phyloP scores from a whole-genome alignment of 2,888 invertebrate species.

The Rosalia funebris region DNA sequence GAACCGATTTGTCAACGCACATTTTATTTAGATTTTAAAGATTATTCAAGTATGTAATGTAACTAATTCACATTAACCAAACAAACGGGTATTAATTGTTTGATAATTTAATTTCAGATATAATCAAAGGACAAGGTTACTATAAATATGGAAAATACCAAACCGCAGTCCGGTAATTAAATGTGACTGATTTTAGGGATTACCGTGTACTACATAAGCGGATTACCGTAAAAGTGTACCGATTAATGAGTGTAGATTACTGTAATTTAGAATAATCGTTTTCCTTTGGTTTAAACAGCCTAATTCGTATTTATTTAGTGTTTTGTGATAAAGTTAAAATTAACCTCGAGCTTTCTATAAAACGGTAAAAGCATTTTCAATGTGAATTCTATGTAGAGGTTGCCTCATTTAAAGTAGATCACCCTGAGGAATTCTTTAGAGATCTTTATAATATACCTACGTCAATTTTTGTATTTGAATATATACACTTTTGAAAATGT shows the following conservation, averaged over 20 bases:
- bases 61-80: not conserved
- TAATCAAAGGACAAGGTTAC: not conserved
- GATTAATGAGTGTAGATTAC: not conserved
- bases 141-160: not conserved
- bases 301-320: too few species aligned
- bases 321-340: too few species aligned
- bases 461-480: too few species aligned
- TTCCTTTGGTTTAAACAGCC: too few species aligned
- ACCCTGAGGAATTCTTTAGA: too few species aligned
- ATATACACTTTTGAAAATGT: too few species aligned
- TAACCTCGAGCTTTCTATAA: too few species aligned
- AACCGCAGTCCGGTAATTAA: not conserved
- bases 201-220: not conserved
- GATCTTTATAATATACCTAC: too few species aligned
- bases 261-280: too few species aligned
- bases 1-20: not conserved
- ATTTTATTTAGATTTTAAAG: not conserved
- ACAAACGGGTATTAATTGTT: not conserved
- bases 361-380: too few species aligned
- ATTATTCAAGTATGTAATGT: not conserved
- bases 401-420: too few species aligned
- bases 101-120: not conserved
- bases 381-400: too few species aligned
- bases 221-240: not conserved
- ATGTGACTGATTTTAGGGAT: not conserved